Evolutionary conservation across 2,888 invertebrate genomes (phyloP), one percentile per base, ranked within the genome.

Genomic region (Antheraea yamamai): DNA sequence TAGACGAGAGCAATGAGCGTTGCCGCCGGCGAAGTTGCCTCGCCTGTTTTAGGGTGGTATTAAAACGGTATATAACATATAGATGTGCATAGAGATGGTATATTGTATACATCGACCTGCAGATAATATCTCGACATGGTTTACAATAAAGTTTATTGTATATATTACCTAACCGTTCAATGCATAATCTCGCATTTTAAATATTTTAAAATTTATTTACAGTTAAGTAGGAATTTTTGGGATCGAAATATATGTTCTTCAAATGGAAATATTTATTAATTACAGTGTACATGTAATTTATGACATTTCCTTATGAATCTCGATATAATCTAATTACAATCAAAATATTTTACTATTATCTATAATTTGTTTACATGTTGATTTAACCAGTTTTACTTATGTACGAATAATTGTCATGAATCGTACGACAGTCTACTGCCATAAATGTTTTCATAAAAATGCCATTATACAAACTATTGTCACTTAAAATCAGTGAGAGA

Each of bases 1-100:
- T 84, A 85, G 81, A 81, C 72, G 80, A 81, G 81, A 83, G 82
- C 85, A 86, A 84, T 82, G 84, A 83, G 86, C 84, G 87, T 81
- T 79, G 84, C 85, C 84, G 87, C 78, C 85, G 85, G 87, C 82
- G 75, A 61, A 47, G 47, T 71, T 75, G 39, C 78, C 79, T 75
- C 77, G 81, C 74, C 80, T 79, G 79, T 76, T 47, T 47, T 79
- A 80, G 76, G 81, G 39, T 78, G 80, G 79, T 77, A 79, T 77
- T 81, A 79, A 78, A 78, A 78, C 79, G 78, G 78, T 81, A 76
- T 80, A 75, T 61, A 61, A 14, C 26, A 26, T 66, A 66, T 30
- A 66, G 0, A 66, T n/a, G 23, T 61, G 23, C 20, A 61, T 23
- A 61, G 61, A 23, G 7, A 61, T 61, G 7, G 23, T 61, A 23